Base-by-base conservation (phyloP, 1,140 invertebrate species). In the Diachasmimorpha longicaudata region DNA sequence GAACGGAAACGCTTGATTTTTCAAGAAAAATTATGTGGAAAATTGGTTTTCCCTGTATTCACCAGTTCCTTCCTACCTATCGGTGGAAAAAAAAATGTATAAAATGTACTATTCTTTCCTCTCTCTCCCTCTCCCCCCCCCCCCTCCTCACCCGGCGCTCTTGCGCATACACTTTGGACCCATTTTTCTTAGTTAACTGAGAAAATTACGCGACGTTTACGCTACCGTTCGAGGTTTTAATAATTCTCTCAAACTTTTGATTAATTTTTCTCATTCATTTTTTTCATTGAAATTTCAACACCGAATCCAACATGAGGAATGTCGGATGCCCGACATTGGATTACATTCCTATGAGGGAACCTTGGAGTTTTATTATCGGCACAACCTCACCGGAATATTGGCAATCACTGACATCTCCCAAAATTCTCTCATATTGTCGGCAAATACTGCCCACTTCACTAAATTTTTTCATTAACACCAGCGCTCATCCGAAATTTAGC, bases 21-120 rank as follows among this genome's bases (percentile, higher is more conserved):
- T 71, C 74, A 76, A 71, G 74, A 66, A 76, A 76, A 76, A 76
- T 76, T 76, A 76, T 55, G 74, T 76, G 74, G 74, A 76, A 76
- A 76, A 76, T 76, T 70, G 48, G 48, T 70, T 75, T 70, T 63
- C 70, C 19, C 21, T 31, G 23, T 14, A 13, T 16, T 37, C 14
- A 6, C 25, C 31, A 25, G 11, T 39, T 68, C 31, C 36, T 37
- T 68, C 66, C 36, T 14, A 19, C 48, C 19, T 55, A 55, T 55
- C 19, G n/a, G 14, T 6, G 19, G 58, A 11, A 63, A 63, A 16
- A 58, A 58, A 23, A 63, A 63, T 63, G 23, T 58, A 63, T 63
- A 63, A 31, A 63, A 31, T 63, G 23, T 63, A 63, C 5, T 23
- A 13, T 63, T 63, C 14, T 63, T 63, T 63, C 31, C 21, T 63